Conservation (phyloP, 2,888 invertebrate species). For the Strigamia crassipes region DNA sequence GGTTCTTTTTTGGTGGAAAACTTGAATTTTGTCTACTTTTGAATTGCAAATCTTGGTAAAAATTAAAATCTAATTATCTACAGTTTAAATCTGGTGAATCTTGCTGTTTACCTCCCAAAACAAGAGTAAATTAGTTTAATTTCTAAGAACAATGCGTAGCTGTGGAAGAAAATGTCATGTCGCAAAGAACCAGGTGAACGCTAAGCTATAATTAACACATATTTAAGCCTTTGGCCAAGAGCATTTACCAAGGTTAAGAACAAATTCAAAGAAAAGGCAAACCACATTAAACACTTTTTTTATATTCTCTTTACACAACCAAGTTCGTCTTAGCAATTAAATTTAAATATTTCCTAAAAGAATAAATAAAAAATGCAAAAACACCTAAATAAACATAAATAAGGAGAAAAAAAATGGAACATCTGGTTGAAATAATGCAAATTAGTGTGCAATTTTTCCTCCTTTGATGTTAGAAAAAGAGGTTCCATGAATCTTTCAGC, state of each 20-base stretch:
- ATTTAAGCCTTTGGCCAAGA: slow-evolving; percentile 16
- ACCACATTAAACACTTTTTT: neutral
- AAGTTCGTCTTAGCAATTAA: neutral
- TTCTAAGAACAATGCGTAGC: neutral
- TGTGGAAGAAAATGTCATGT: neutral
- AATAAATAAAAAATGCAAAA: neutral
- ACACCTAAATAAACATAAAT: neutral
- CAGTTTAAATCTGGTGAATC: too few relatives aligned
- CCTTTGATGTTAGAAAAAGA: neutral
- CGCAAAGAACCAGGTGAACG: neutral
- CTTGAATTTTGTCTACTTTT: too few relatives aligned
- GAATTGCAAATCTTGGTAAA: too few relatives aligned
- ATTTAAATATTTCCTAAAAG: neutral
- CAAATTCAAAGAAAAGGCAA: neutral
- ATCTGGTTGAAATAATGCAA: neutral
- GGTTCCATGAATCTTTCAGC: slow-evolving; percentile 27
- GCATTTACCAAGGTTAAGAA: neutral
- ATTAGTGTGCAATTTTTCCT: neutral
- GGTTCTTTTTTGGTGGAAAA: neutral
- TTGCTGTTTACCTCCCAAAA: neutral
- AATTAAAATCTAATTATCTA: too few relatives aligned
- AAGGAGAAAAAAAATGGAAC: neutral
- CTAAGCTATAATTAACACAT: slow-evolving; percentile 13
- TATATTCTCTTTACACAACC: neutral
- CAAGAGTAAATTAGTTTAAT: neutral